Base-by-base conservation (phyloP, 2,888 invertebrate genomes). In the Heteromyza rotundicornis region DNA sequence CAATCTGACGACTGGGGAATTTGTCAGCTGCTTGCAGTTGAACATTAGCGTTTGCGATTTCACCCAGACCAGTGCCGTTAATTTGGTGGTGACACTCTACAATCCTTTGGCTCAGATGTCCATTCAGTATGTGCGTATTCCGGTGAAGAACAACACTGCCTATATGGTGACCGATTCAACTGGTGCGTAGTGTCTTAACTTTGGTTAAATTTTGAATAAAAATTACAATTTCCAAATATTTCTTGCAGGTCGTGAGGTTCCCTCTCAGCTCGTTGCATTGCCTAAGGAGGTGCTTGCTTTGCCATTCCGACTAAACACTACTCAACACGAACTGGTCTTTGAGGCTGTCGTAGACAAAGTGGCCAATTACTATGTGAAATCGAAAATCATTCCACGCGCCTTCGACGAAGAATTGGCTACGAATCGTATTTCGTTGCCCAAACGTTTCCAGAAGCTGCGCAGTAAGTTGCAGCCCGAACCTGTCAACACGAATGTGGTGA, bases 31-130 rank as follows among this genome's bases (percentile, higher is more conserved):
- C 56, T 57, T 77, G 40, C 58, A 70, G 53, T 54, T 75, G 2
- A 79, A 79, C 27, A 78, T 80, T 10, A 94, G 94, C 63, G 85
- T 88, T 27, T 96, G 96, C 70, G 76, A 79, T 0, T 76, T 88
- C 0, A 88, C 91, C 0, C 92, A 92, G 74, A 76, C 80, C 0
- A 85, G 81, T 40, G 76, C 68, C 47, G 72, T 72, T 49, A 75
- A 76, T 60, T 62, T 74, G 53, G 85, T 90, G 2, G 87, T 95
- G 1, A 90, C 91, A 0, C 76, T 94, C 0, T 95, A 95, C 79
- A 96, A 96, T 81, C 93, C 95, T 0, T 73, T 94, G 44, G 90
- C 89, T 8, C 89, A 88, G 82, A 70, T 82, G 0, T 84, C 88
- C 0, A 80, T 82, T 0, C 85, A 87, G 1, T 87, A 87, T 7